phyloP scores from a whole-genome alignment of 2,797 vertebrate species.

The Loris lydekkerianus region DNA sequence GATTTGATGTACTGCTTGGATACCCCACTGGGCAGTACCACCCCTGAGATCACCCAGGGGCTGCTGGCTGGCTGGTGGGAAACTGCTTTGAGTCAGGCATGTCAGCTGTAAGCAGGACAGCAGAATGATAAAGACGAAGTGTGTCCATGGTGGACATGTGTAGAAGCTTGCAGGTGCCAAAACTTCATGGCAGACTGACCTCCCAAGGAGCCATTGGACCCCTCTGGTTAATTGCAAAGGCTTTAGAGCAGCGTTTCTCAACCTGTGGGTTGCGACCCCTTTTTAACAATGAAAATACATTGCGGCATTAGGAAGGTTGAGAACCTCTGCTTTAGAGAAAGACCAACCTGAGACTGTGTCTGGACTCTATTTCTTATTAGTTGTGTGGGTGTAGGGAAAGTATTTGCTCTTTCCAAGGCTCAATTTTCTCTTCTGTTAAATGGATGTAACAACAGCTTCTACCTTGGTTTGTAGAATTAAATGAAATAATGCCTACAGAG shows the following conservation, averaged over 20 bases:
- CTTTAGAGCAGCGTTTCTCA: background rate
- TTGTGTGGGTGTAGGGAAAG: background rate
- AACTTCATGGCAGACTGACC: background rate
- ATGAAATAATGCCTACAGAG: background rate
- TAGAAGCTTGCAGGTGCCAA: background rate
- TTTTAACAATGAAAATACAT: no score
- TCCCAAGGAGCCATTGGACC: background rate
- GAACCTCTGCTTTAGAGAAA: background rate
- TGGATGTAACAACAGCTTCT: background rate
- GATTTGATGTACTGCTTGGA: background rate
- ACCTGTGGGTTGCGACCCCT: no score
- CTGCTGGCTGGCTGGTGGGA: background rate
- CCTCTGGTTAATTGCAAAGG: background rate
- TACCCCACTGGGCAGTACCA: background rate
- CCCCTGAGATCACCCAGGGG: background rate
- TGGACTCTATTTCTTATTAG: background rate
- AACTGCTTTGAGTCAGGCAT: background rate
- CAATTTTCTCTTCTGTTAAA: background rate
- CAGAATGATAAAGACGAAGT: background rate
- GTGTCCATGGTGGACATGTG: fast-evolving
- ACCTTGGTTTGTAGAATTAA: background rate
- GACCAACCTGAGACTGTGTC: background rate
- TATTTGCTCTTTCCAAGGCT: background rate
- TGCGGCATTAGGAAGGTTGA: no score
- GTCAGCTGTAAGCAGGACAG: background rate